These are phyloP conservation scores for Brachypterus glaber DNA, from an alignment of 2,888 invertebrate species.

Conservation along the genomic window DNA sequence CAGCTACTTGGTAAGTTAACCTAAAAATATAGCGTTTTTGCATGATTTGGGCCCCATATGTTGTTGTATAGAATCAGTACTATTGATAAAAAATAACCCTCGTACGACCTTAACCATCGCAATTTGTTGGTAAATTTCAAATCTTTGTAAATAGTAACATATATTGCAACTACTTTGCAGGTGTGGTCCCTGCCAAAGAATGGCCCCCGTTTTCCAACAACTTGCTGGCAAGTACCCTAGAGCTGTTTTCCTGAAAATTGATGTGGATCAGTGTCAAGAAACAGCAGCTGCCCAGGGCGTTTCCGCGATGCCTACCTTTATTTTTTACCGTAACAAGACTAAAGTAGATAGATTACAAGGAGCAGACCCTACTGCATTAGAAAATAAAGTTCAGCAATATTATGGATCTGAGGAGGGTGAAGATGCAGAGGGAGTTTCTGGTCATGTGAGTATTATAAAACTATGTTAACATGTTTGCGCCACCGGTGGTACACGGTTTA, in stretches of 20 bases:
- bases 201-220: conserved; percentile 87
- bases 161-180: conserved; percentile 43
- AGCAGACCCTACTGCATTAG: conserved; percentile 71
- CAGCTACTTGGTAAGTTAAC: conserved; percentile 74
- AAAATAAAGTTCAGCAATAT: conserved; percentile 82
- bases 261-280: conserved; percentile 88
- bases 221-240: conserved; percentile 78
- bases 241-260: conserved; percentile 88
- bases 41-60: background rate
- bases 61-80: background rate
- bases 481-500: too few relatives aligned
- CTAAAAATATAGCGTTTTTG: conserved; percentile 16
- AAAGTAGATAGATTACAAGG: conserved; percentile 82
- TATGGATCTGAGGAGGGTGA: conserved; percentile 58
- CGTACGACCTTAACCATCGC: background rate
- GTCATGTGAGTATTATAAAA: conserved; percentile 60
- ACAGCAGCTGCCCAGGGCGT: conserved; percentile 83
- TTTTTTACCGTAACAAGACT: conserved; percentile 84
- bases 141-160: too few relatives aligned
- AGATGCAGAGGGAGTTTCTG: conserved; percentile 61
- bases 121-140: too few relatives aligned
- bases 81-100: background rate
- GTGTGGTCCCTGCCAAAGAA: conserved; percentile 95
- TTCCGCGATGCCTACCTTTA: conserved; percentile 96
- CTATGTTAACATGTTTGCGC: conserved; percentile 27